Conservation (phyloP, 2,113 vertebrate species). For the Zapus hudsonius region DNA sequence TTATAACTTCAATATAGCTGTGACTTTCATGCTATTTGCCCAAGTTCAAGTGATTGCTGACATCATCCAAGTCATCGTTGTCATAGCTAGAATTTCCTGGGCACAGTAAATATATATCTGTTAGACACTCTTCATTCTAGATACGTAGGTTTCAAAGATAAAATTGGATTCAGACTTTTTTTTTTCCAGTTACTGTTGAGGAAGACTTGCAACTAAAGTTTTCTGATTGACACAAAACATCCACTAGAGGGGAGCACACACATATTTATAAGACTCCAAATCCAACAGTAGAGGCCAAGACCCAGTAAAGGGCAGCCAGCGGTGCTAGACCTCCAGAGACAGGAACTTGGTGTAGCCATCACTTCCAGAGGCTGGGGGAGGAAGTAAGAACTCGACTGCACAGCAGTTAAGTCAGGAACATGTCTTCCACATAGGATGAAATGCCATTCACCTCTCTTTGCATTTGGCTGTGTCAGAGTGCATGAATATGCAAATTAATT, state of each 20-base stretch:
- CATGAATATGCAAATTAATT: background rate
- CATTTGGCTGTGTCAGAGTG: background rate
- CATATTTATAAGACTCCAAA: background rate
- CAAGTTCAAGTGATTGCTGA: background rate
- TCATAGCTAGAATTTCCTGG: background rate
- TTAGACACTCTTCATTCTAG: background rate
- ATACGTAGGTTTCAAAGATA: background rate
- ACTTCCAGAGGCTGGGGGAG: background rate
- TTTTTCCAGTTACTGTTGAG: background rate
- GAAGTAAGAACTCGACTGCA: background rate
- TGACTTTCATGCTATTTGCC: background rate
- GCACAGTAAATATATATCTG: slow-evolving; percentile 17
- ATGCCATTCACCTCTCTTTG: background rate
- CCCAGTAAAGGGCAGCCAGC: background rate
- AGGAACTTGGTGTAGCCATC: too few species aligned
- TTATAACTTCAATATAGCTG: background rate
- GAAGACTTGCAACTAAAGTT: background rate
- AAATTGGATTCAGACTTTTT: slow-evolving; percentile 21
- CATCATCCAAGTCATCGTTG: background rate
- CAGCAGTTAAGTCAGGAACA: background rate
- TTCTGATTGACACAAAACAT: background rate
- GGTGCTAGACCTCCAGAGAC: background rate
- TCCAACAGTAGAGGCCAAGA: background rate
- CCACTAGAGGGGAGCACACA: slow-evolving; percentile 69
- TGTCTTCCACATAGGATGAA: background rate